Conservation (phyloP, 1,140 invertebrate genomes). For the Orussus abietinus region DNA sequence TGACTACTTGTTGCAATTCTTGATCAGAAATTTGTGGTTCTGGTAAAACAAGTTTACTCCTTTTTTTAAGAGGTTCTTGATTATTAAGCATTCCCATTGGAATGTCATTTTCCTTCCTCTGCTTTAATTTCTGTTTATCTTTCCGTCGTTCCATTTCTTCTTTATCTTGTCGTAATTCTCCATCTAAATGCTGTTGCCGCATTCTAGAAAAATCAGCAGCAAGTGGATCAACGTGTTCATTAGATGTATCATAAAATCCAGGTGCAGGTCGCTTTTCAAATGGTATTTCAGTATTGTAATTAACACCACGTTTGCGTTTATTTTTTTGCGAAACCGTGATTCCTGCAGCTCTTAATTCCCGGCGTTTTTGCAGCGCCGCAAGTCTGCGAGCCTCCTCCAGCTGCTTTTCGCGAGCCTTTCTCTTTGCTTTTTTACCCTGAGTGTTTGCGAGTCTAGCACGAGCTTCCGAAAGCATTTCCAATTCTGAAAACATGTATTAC, state of each 20-base stretch:
- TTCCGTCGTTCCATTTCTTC: conserved; percentile 86
- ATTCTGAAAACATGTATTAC: conserved; percentile 63
- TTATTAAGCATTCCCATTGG: conserved; percentile 86
- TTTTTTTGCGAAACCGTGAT: conserved; percentile 79
- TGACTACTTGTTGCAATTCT: conserved; percentile 90
- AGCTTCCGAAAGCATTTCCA: conserved; percentile 99
- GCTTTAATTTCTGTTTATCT: conserved; percentile 90
- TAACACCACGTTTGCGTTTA: conserved; percentile 77
- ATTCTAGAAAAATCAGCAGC: conserved; percentile 86
- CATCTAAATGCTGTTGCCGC: conserved; percentile 89
- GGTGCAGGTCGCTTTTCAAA: conserved; percentile 91
- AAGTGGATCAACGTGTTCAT: conserved; percentile 82
- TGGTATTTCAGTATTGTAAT: conserved; percentile 97
- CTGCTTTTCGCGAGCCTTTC: conserved; percentile 98
- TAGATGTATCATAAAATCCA: conserved; percentile 92
- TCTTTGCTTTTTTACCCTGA: conserved; percentile 98
- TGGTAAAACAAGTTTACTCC: conserved; percentile 94
- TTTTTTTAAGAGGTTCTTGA: conserved; percentile 86
- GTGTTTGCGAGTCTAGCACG: conserved; percentile 97
- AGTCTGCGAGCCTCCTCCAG: conserved; percentile 94
- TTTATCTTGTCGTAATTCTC: conserved; percentile 82
- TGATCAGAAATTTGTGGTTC: conserved; percentile 94
- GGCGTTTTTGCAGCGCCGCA: conserved; percentile 92
- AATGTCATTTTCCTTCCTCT: conserved; percentile 94
- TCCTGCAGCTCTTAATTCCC: conserved; percentile 96